Evolutionary conservation across 2,113 vertebrate genomes (phyloP).

Genomic region (Pyxicephalus adspersus): DNA sequence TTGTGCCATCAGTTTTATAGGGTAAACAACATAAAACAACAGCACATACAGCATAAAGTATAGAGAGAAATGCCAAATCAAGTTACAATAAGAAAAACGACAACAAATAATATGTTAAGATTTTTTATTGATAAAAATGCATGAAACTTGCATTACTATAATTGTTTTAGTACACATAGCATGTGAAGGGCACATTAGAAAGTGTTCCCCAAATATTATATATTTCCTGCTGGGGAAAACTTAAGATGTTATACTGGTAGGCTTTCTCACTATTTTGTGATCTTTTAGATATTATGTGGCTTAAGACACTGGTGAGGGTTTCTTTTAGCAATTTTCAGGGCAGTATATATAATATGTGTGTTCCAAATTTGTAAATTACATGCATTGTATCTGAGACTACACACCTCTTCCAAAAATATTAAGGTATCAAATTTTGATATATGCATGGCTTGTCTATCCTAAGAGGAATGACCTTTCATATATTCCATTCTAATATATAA

Average conservation of each 20-base stretch:
- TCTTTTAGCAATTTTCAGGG: background rate
- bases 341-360: constrained; percentile 4
- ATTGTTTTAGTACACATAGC: constrained; percentile 33
- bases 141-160: constrained; percentile 47
- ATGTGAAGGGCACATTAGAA: constrained; percentile 43
- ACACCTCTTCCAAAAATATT: no score
- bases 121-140: constrained; percentile 54
- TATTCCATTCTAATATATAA: no score
- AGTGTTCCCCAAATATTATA: constrained; percentile 10
- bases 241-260: background rate
- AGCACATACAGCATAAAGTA: no score
- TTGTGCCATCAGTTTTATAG: no score
- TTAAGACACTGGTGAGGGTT: background rate
- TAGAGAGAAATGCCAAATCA: no score
- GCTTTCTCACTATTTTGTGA: background rate
- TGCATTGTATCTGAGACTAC: background rate
- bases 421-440: no score
- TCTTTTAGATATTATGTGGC: no score
- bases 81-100: background rate
- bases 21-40: no score
- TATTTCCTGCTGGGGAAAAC: constrained; percentile 31
- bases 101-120: background rate
- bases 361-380: background rate
- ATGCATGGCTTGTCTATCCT: no score
- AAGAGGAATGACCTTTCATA: no score